Evolutionary conservation across 2,888 invertebrate genomes (phyloP), one percentile per base, ranked within the genome.

Genomic region (Calameuta filiformis): DNA sequence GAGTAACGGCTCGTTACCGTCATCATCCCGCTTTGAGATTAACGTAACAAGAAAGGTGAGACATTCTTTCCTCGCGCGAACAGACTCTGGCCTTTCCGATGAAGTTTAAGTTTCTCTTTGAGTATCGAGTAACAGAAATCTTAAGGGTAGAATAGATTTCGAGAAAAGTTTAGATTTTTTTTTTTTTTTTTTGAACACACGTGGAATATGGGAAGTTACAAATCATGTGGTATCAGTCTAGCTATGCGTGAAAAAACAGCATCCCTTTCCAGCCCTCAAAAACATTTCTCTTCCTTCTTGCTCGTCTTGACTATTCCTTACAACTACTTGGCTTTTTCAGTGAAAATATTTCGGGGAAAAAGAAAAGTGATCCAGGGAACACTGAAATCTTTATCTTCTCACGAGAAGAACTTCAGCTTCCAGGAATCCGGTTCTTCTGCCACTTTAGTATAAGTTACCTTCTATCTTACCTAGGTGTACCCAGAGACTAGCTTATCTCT

Each of bases 1-100:
- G 74, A 78, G 74, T 83, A 85, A 84, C 85, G 80, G 80, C 79
- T 80, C 73, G 76, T 71, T 71, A 71, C 33, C 71, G 33, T 33
- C 33, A 71, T 71, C 71, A 34, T 71, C 71, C 6, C 33, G 33
- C 71, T 34, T 12, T 15, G 71, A 71, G 33, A 71, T 71, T 71
- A 71, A 34, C 23, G 71, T 71, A 71, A 71, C 71, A 12, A 71
- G 71, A 71, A 34, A 71, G 71, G 71, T 30, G 31, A 71, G 12
- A 71, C 71, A 71, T 31, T 71, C 34, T 71, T 71, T 31, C 34
- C 3, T 30, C 71, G 12, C 71, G 31, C 12, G 15, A 34, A 15
- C 12, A 31, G 71, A 71, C 33, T 56, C 6, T 23, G 56, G 56
- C 23, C 2, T 56, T 56, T 56, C 6, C 56, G 23, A 23, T 23